phyloP scores from a whole-genome alignment of 2,888 invertebrate genomes.

The Scaeva pyrastri region DNA sequence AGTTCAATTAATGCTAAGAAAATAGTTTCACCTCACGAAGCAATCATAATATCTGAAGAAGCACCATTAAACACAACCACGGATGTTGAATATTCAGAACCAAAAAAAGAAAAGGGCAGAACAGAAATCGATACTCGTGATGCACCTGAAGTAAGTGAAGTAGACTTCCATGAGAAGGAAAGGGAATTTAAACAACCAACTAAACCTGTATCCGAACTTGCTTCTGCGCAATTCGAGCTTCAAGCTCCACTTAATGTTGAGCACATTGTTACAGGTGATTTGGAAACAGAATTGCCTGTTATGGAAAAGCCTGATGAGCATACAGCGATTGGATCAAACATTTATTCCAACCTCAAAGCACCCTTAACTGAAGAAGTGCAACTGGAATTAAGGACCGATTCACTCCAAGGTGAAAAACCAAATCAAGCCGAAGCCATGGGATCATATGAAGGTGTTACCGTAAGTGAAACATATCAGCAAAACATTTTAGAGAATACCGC shows the following conservation, averaged over 20 bases:
- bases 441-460: constrained; percentile 82
- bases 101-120: constrained; percentile 84
- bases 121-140: constrained; percentile 86
- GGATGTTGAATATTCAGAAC: constrained; percentile 64
- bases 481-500: constrained; percentile 77
- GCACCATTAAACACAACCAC: constrained; percentile 85
- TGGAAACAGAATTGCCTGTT: constrained; percentile 85
- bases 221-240: constrained; percentile 79
- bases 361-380: constrained; percentile 84
- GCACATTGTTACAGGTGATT: constrained; percentile 87
- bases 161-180: constrained; percentile 88
- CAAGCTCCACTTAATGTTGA: constrained; percentile 87
- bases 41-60: constrained; percentile 87
- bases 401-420: constrained; percentile 74
- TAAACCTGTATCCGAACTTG: constrained; percentile 63
- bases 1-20: constrained; percentile 86
- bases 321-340: constrained; percentile 77
- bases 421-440: constrained; percentile 81
- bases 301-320: constrained; percentile 80
- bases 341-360: constrained; percentile 84
- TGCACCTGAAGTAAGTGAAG: constrained; percentile 86
- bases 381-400: constrained; percentile 83
- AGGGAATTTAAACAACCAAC: constrained; percentile 70
- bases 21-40: constrained; percentile 86
- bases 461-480: constrained; percentile 77